These are phyloP conservation scores for Bombycilla garrulus DNA, from an alignment of 2,113 vertebrate genomes.

Conservation along the genomic window DNA sequence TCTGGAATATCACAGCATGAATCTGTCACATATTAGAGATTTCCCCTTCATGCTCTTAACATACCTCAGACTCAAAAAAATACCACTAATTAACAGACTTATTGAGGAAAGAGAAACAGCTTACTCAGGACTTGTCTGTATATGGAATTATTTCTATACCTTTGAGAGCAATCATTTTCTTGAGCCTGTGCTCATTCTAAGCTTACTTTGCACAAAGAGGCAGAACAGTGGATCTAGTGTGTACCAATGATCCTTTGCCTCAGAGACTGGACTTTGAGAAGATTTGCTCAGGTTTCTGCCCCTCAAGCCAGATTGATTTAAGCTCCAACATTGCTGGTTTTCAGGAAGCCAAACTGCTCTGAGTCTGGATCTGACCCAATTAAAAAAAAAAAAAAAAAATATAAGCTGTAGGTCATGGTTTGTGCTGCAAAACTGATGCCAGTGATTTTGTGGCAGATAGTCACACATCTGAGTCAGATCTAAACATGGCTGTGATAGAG, in stretches of 20 bases:
- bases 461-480: conserved; percentile 15
- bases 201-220: neutral
- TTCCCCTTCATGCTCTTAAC: neutral
- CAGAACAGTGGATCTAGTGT: neutral
- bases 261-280: neutral
- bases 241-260: neutral
- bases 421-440: neutral
- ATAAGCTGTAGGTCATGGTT: neutral
- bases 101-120: neutral
- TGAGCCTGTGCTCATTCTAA: neutral
- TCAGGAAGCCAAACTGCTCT: neutral
- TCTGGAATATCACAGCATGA: neutral
- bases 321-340: neutral
- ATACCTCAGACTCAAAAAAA: neutral
- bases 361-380: neutral
- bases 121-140: neutral
- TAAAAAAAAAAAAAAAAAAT: neutral
- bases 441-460: neutral
- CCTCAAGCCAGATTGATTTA: neutral
- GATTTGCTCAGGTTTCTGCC: neutral
- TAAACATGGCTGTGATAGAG: neutral
- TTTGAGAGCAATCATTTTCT: neutral
- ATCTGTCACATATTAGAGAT: conserved; percentile 36
- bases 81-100: neutral
- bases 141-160: neutral